Evolutionary conservation across 2,888 invertebrate species (phyloP).

Genomic region (Diogma glabrata): DNA sequence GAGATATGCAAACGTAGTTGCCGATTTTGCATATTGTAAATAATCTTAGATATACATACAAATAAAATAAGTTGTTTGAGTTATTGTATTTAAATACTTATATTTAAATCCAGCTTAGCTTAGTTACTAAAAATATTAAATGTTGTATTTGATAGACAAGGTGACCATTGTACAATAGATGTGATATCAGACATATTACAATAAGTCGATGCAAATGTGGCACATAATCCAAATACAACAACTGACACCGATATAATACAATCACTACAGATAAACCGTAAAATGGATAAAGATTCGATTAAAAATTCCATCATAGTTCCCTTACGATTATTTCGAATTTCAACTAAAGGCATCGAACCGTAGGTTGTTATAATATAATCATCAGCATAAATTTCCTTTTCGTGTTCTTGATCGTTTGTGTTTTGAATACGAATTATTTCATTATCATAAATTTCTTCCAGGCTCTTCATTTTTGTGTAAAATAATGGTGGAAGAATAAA

Average conservation of each 20-base stretch:
- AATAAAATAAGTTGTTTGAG: no score
- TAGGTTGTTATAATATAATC: neutral
- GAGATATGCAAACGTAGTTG: no score
- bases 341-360: neutral
- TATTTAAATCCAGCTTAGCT: no score
- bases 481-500: conserved; percentile 76
- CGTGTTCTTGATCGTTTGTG: conserved; percentile 26
- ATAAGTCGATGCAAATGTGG: conserved; percentile 58
- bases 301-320: neutral
- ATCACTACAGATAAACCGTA: conserved; percentile 34
- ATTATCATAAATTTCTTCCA: conserved; percentile 33
- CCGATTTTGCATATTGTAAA: no score
- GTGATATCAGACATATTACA: conserved; percentile 55
- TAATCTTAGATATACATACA: no score
- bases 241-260: conserved; percentile 44
- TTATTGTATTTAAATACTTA: no score
- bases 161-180: conserved; percentile 51
- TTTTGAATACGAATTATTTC: conserved; percentile 20
- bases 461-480: conserved; percentile 54
- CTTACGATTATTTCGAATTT: no score
- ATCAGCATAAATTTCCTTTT: conserved; percentile 17
- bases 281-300: conserved; percentile 15
- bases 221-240: conserved; percentile 47
- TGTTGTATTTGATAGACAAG: conserved; percentile 42
- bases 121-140: conserved; percentile 4